These are phyloP conservation scores for Drosophila bocqueti DNA, from an alignment of 1,140 invertebrate species.

Conservation along the genomic window DNA sequence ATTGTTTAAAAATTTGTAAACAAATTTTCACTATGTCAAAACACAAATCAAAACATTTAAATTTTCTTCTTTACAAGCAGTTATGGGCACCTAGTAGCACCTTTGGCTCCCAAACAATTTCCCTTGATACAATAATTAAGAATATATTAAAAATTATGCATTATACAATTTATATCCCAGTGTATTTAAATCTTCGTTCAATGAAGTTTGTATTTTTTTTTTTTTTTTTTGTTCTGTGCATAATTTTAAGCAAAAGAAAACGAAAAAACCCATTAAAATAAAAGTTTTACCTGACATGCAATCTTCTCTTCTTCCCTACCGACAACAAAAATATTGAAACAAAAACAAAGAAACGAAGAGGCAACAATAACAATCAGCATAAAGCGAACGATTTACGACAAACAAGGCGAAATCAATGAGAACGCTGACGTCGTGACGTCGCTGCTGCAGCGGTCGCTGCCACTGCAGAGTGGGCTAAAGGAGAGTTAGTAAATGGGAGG, in stretches of 20 bases:
- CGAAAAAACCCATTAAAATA: conserved; percentile 44
- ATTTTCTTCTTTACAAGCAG: background rate
- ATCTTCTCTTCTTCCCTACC: conserved; percentile 5
- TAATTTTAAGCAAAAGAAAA: conserved; percentile 20
- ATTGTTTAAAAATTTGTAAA: background rate
- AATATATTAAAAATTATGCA: background rate
- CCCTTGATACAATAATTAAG: background rate
- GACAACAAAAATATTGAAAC: conserved; percentile 9
- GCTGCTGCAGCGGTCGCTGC: conserved; percentile 32
- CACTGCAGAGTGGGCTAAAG: conserved; percentile 13
- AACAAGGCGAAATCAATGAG: conserved; percentile 56
- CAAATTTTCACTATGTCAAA: background rate
- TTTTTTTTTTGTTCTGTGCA: conserved; percentile 14
- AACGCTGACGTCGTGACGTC: conserved; percentile 14
- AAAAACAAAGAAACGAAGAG: conserved; percentile 19
- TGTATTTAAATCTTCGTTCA: conserved; percentile 9
- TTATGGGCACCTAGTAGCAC: no score
- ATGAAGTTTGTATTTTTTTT: conserved; percentile 4
- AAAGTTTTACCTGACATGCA: conserved; percentile 35
- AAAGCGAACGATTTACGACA: conserved; percentile 41
- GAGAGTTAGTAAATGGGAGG: conserved; percentile 8
- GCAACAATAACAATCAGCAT: conserved; percentile 45
- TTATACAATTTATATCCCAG: background rate
- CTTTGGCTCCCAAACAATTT: background rate
- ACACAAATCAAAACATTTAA: no score